These are phyloP conservation scores for Simalia tracyae DNA, from an alignment of 2,797 vertebrate species.

Conservation along the genomic window DNA sequence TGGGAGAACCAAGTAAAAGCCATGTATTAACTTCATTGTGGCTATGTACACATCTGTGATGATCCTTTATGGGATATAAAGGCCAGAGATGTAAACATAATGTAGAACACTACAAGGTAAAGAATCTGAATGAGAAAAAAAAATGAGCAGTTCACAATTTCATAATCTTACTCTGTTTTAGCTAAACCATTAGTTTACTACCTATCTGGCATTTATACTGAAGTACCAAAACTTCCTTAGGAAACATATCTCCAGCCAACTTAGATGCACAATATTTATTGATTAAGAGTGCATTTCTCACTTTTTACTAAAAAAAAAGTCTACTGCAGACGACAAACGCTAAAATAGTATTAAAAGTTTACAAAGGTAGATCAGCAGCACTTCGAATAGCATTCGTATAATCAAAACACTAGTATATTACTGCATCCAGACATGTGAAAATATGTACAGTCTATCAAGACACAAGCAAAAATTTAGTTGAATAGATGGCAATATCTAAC, in stretches of 20 bases:
- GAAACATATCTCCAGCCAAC: background rate
- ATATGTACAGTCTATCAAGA: background rate
- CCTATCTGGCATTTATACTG: background rate
- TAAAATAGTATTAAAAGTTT: background rate
- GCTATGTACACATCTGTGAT: slow-evolving; percentile 49
- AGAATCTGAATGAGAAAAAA: slow-evolving; percentile 35
- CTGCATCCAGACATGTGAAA: background rate
- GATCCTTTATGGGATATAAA: slow-evolving; percentile 40
- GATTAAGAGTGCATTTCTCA: background rate
- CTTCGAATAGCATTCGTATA: background rate
- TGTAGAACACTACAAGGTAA: slow-evolving; percentile 45
- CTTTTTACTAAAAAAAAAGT: background rate
- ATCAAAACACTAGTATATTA: background rate
- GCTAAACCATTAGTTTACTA: background rate
- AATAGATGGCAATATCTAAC: background rate
- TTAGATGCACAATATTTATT: background rate
- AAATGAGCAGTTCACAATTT: background rate
- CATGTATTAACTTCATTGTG: slow-evolving; percentile 67
- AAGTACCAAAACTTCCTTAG: background rate
- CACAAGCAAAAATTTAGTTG: background rate
- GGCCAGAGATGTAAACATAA: slow-evolving; percentile 48
- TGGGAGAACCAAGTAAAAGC: slow-evolving; percentile 60
- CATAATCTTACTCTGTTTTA: background rate
- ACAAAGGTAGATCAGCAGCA: background rate
- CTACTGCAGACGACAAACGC: background rate